Evolutionary conservation across 2,888 invertebrate genomes (phyloP), one percentile per base, ranked within the genome.

Genomic region (Melanotus villosus): DNA sequence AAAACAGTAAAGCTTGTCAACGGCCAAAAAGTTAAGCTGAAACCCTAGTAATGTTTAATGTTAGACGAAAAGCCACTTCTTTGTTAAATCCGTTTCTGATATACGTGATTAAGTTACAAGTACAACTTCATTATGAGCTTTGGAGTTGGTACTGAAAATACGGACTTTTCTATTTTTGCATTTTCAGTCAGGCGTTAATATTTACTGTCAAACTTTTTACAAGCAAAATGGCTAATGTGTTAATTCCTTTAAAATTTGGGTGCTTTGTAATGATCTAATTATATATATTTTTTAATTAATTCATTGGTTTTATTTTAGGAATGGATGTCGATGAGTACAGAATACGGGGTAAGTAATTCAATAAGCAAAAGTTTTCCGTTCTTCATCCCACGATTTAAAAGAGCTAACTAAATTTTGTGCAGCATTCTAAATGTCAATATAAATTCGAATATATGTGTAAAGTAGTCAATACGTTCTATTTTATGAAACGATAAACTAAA

Each of bases 261-360:
- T n/a, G n/a, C n/a, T n/a, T n/a, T n/a, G n/a, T n/a, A n/a, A n/a
- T n/a, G n/a, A n/a, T n/a, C n/a, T n/a, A n/a, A n/a, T n/a, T n/a
- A n/a, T n/a, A n/a, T n/a, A n/a, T n/a, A n/a, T n/a, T n/a, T n/a
- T n/a, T n/a, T n/a, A n/a, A n/a, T n/a, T n/a, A n/a, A n/a, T n/a
- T 16, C 18, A 36, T 21, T 19, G 14, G 14, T 47, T 60, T 71
- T 65, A 16, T 70, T 73, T 32, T 54, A 76, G 76, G 56, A 26
- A 88, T 89, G 87, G 86, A 88, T 78, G 85, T 85, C 65, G 82
- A 85, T 68, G 87, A 89, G 81, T 88, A 88, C 78, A 83, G 88
- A 65, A 83, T 84, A 77, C 79, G 87, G 80, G 88, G 88, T 88
- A 81, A 86, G 86, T 23, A 66, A 52, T 41, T 26, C 38, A n/a